Evolutionary conservation across 2,797 vertebrate species (phyloP).

Genomic region (Muscicapa striata): DNA sequence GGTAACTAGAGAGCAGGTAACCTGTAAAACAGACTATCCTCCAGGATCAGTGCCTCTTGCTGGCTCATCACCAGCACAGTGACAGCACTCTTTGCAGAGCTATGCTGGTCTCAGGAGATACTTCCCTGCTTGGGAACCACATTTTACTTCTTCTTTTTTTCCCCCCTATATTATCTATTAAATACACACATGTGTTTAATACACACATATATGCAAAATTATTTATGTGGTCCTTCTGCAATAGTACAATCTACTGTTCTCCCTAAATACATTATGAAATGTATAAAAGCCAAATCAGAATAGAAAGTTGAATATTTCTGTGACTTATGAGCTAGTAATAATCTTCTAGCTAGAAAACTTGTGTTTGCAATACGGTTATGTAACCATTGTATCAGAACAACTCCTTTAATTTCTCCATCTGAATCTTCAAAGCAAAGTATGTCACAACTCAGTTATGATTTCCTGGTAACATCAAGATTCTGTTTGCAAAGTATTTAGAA

Average conservation of each 20-base stretch:
- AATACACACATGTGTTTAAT: background rate
- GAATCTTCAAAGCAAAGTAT: background rate
- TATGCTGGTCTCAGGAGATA: background rate
- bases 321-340: background rate
- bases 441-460: background rate
- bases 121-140: background rate
- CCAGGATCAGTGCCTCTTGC: background rate
- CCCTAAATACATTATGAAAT: background rate
- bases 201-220: background rate
- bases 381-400: background rate
- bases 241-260: background rate
- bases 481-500: background rate
- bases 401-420: background rate
- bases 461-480: background rate
- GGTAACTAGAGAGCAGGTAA: background rate
- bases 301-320: background rate
- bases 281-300: background rate
- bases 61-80: background rate
- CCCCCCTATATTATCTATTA: rapidly evolving
- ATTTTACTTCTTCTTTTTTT: background rate
- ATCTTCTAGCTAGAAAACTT: background rate
- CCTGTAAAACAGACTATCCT: background rate
- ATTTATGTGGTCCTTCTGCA: background rate
- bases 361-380: background rate
- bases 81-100: background rate